phyloP scores from a whole-genome alignment of 92 coral and sea anemone genomes.

The Meandrina meandrites region DNA sequence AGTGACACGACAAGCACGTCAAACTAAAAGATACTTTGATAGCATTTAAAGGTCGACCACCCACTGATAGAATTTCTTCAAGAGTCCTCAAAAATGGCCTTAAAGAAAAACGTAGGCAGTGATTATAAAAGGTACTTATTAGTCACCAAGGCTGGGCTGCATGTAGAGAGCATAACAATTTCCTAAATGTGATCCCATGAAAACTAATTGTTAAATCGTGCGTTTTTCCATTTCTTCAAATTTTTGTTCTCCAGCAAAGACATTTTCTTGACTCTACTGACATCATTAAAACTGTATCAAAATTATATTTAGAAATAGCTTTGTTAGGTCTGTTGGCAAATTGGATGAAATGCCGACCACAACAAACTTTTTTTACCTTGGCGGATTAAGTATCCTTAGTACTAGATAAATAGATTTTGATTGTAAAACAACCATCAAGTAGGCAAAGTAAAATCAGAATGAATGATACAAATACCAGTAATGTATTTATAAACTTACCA shows the following conservation, averaged over 20 bases:
- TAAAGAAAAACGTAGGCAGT: neutral
- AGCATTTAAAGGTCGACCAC: neutral
- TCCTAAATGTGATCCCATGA: neutral
- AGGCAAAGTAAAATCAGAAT: neutral
- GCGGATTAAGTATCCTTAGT: neutral
- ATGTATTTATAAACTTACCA: conserved; percentile 11
- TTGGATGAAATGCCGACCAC: neutral
- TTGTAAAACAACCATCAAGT: neutral
- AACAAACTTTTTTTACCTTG: neutral
- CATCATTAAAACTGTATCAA: neutral
- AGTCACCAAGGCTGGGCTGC: neutral
- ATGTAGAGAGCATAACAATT: neutral
- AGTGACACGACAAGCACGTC: neutral
- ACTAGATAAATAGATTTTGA: neutral
- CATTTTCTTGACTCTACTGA: neutral
- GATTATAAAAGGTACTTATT: neutral
- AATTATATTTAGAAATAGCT: neutral
- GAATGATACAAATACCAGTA: neutral
- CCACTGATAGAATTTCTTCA: neutral
- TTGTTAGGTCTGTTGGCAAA: neutral
- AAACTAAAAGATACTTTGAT: neutral
- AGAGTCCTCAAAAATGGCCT: neutral
- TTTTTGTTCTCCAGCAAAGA: neutral
- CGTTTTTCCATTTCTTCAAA: neutral
- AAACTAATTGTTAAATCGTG: neutral